Evolutionary conservation across 2,888 invertebrate species (phyloP).

Genomic region (Athalia rosae): DNA sequence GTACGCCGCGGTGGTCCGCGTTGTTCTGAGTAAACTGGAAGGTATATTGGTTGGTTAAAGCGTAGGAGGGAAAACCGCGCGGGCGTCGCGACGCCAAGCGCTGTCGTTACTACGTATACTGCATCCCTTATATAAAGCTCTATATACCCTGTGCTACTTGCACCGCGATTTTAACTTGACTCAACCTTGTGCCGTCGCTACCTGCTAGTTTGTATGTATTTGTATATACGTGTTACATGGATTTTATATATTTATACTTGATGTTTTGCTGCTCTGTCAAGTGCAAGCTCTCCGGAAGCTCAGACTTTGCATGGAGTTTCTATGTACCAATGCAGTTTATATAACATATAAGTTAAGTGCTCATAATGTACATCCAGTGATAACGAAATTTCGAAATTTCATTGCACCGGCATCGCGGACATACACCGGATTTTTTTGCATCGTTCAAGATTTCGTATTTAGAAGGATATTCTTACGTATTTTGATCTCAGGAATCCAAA

Average conservation of each 20-base stretch:
- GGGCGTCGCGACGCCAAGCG: constrained; percentile 30
- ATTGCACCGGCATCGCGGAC: too few species aligned
- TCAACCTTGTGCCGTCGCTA: constrained; percentile 24
- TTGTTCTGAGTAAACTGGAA: constrained; percentile 16
- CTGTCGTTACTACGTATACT: constrained; percentile 5
- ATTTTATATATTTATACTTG: not conserved
- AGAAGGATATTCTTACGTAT: too few species aligned
- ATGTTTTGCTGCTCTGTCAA: constrained; percentile 34
- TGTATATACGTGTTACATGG: constrained; percentile 3
- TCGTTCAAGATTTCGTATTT: too few species aligned
- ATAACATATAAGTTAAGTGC: not conserved
- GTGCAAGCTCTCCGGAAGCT: constrained; percentile 23
- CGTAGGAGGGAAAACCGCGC: not conserved
- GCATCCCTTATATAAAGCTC: constrained; percentile 3
- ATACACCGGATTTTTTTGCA: too few species aligned
- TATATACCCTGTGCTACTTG: not conserved
- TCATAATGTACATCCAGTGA: not conserved
- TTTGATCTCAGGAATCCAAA: too few species aligned
- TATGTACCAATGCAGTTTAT: not conserved
- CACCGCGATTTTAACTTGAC: not conserved
- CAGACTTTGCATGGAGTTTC: not conserved
- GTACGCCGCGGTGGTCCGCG: constrained; percentile 42
- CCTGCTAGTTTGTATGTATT: too few species aligned
- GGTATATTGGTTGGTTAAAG: not conserved
- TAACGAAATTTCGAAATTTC: not conserved